Base-by-base conservation (phyloP, 1,140 invertebrate genomes). In the Drosophila kanapiae region DNA sequence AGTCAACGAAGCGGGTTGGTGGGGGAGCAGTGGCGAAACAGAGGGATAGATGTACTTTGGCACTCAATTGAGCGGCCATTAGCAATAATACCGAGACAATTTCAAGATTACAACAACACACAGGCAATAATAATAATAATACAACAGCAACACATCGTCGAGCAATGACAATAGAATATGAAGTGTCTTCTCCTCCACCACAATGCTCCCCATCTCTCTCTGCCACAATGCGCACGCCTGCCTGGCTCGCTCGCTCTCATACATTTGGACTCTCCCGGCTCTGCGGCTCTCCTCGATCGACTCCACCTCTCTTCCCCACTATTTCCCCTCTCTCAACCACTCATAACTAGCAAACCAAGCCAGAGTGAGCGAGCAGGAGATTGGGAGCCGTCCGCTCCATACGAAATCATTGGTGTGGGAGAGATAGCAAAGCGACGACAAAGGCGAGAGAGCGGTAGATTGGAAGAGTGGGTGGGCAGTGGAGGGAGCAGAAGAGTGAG, bases 11-110 rank as follows among this genome's bases (percentile, higher is more conserved):
- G n/a, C 14, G 11, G 45, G 6, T n/a, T n/a, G 13, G 40, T 18
- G 16, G 60, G 58, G n/a, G 58, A 38, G 59, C 18, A 23, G 18
- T 23, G 53, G 29, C 16, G 16, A 38, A n/a, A 42, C 49, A 48
- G 49, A 42, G 38, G 7, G 53, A 56, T 56, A 59, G 45, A 64
- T 88, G 83, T 87, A 84, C 84, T 87, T 87, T 87, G 85, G 84
- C 85, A 87, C 84, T 84, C 84, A 87, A 87, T 87, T 87, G 84
- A 87, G 84, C 84, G 81, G 72, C 83, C 83, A 87, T 87, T 87
- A 87, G 83, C 83, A 88, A 78, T 69, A 87, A 74, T 75, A 76
- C 74, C 43, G 87, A 87, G 84, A 87, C 85, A 87, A 87, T 88
- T 87, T 87, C 64, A 88, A 87, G 84, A 87, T 88, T 87, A 87